These are phyloP conservation scores for Coregonus ussuriensis DNA, from an alignment of 2,797 vertebrate genomes.

Conservation along the genomic window DNA sequence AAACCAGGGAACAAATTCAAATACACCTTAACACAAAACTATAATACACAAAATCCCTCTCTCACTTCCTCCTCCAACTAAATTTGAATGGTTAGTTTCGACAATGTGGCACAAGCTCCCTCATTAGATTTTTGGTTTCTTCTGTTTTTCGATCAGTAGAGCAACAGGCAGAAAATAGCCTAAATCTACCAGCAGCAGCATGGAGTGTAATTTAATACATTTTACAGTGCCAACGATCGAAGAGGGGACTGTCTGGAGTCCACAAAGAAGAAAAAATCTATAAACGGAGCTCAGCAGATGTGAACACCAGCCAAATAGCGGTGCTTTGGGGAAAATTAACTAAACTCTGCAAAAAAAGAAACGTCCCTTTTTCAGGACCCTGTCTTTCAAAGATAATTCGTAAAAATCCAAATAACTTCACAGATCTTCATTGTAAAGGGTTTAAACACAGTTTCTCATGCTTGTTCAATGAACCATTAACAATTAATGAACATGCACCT, in stretches of 20 bases:
- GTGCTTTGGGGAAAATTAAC: constrained; percentile 81
- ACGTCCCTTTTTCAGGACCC: too few relatives aligned
- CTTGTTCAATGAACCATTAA: too few relatives aligned
- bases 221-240: constrained; percentile 75
- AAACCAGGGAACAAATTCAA: constrained; percentile 63
- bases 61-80: constrained; percentile 36
- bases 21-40: constrained; percentile 12
- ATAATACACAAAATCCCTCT: constrained; percentile 21
- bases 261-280: constrained; percentile 79
- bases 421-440: too few relatives aligned
- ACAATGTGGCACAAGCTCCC: constrained; percentile 22
- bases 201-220: constrained; percentile 82
- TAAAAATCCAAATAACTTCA: too few relatives aligned
- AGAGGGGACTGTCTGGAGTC: constrained; percentile 41
- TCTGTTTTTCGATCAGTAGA: constrained; percentile 51
- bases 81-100: constrained; percentile 47
- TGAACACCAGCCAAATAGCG: constrained; percentile 75
- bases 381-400: too few relatives aligned
- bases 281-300: constrained; percentile 75
- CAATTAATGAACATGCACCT: too few relatives aligned
- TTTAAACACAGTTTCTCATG: too few relatives aligned
- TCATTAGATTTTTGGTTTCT: constrained; percentile 53
- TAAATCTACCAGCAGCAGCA: constrained; percentile 70
- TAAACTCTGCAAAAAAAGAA: too few relatives aligned
- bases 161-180: constrained; percentile 54